Evolutionary conservation across 2,888 invertebrate species (phyloP).

Genomic region (Epirrhoe alternata): DNA sequence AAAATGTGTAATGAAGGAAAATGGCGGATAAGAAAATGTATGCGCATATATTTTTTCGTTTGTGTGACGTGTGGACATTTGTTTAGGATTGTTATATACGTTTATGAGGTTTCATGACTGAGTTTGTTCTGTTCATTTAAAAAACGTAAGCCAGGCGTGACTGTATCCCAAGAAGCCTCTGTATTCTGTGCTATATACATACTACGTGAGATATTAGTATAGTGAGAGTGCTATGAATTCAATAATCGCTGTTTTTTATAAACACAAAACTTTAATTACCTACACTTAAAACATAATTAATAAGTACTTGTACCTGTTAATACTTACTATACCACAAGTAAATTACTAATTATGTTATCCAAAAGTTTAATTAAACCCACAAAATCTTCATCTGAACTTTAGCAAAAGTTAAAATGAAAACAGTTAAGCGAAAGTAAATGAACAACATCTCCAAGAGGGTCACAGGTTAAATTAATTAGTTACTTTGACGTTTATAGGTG

Average conservation of each 20-base stretch:
- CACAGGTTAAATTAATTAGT: conserved; percentile 74
- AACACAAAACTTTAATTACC: background rate
- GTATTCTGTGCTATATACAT: no score
- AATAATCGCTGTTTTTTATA: background rate
- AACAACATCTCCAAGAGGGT: conserved; percentile 31
- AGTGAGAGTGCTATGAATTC: no score
- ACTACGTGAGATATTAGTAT: no score
- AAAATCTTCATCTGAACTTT: conserved; percentile 16
- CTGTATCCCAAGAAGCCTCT: no score
- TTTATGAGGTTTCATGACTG: background rate
- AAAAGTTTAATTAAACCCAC: conserved; percentile 20
- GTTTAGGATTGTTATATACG: background rate
- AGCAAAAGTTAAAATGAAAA: conserved; percentile 36
- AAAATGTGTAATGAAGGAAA: conserved; percentile 75
- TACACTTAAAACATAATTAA: background rate
- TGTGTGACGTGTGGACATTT: conserved; percentile 37
- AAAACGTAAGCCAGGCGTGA: background rate
- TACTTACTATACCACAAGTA: conserved; percentile 18
- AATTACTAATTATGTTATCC: conserved; percentile 13
- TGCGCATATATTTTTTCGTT: conserved; percentile 67
- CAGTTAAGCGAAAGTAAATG: conserved; percentile 32
- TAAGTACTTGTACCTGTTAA: background rate
- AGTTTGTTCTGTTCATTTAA: background rate
- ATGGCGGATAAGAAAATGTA: conserved; percentile 73
- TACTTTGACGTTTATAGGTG: conserved; percentile 51